Conservation (phyloP, 2,113 vertebrate species). For the Nerophis ophidion region DNA sequence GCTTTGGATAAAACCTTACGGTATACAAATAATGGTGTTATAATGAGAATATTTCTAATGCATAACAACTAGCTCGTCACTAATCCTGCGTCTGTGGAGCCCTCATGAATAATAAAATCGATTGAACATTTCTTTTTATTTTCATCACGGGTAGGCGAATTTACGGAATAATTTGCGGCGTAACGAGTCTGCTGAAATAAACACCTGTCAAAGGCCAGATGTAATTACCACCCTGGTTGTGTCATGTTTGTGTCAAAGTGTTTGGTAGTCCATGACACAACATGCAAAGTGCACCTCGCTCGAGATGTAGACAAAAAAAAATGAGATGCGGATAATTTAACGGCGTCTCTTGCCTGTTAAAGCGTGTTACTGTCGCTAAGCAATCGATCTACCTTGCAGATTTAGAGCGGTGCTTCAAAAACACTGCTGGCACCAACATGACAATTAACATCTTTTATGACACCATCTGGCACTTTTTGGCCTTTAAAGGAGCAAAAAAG, state of each 20-base stretch:
- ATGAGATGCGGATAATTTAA: conserved; percentile 1
- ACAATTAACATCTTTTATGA: conserved; percentile 50
- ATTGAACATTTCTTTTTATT: too few relatives aligned
- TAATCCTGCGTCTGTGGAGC: too few relatives aligned
- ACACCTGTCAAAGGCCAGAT: neutral
- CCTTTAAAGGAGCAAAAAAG: conserved; percentile 24
- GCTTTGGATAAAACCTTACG: too few relatives aligned
- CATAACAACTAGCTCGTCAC: too few relatives aligned
- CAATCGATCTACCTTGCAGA: conserved; percentile 39
- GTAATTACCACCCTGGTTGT: neutral
- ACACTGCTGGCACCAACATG: conserved; percentile 33
- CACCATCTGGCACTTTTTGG: conserved; percentile 56
- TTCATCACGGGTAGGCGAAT: conserved; percentile 2
- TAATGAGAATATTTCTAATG: too few relatives aligned
- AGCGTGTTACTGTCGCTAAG: conserved; percentile 23
- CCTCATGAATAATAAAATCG: too few relatives aligned
- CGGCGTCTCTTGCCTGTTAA: conserved; percentile 4
- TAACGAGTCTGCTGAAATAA: too few relatives aligned
- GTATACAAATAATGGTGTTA: too few relatives aligned
- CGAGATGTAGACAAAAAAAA: neutral
- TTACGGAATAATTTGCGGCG: neutral
- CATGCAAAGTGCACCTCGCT: neutral
- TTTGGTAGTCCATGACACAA: neutral
- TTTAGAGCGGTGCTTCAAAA: conserved; percentile 42
- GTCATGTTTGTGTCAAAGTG: neutral